Base-by-base conservation (phyloP, 1,140 invertebrate species). In the Cephus cinctus region DNA sequence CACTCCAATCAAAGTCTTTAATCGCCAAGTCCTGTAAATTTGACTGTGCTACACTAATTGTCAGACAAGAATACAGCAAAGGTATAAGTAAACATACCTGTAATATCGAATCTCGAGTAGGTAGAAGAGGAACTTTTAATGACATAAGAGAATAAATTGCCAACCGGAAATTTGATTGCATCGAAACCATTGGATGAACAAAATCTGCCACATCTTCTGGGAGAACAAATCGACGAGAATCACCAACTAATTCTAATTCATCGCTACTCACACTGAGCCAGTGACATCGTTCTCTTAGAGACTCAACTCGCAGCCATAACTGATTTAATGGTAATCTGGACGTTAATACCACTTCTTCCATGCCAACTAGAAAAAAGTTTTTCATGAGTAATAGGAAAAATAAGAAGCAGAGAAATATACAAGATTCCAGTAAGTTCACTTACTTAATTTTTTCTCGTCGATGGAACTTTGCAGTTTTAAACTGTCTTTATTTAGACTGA, bases 281-380 rank as follows among this genome's bases (percentile, higher is more conserved):
- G 60, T 83, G 80, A 43, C 78, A 83, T 9, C 78, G 71, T 60
- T 84, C 81, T 15, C 85, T 73, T 11, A 87, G 58, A 5, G 77
- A 80, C 61, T 87, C 86, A 16, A 84, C 74, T 47, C 84, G 75
- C 16, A 83, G 67, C 85, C 85, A 87, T 19, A 87, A 68, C 55
- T 86, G 81, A 53, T 83, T 80, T 50, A 86, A 72, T 3, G 85
- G 84, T 43, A 86, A 62, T 45, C 80, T 78, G 4, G 83, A 85
- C 20, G 73, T 74, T 34, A 86, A 64, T 48, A 86, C 78, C 4
- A 80, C 57, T 61, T 86, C 83, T 67, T 87, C 85, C 61, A 81
- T 73, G 22, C 81, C 80, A 23, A 81, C 69, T 77, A 19, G 5
- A 56, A 58, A 65, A 53, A 8, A 31, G 31, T 32, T n/a, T 40